Evolutionary conservation across 1,140 invertebrate species (phyloP), one percentile per base, ranked within the genome.

Genomic region (Hypsibius dujardini): DNA sequence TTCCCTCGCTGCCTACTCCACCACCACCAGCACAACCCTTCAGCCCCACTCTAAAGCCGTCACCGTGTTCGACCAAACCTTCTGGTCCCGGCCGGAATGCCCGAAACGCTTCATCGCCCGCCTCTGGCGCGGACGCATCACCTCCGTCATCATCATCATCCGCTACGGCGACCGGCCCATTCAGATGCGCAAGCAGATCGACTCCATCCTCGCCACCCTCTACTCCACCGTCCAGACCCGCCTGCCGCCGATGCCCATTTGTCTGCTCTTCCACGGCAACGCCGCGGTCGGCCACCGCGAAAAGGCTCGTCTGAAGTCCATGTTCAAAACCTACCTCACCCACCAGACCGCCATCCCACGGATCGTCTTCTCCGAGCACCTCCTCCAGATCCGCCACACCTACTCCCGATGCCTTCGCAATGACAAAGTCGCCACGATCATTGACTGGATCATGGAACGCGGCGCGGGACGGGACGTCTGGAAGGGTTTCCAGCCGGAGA

Each of bases 181-280:
- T 7, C 7, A n/a, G n/a, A 56, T 56, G 50, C 50, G 50, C 50
- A n/a, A 12, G n/a, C 50, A 56, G 50, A 12, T 56, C 7, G 50
- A 56, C 50, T 7, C 7, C 7, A n/a, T 56, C n/a, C 7, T 56
- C 7, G n/a, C 7, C 50, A 56, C 7, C n/a, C n/a, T 56, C 7
- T 56, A 12, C 50, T 56, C 50, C n/a, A n/a, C n/a, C 7, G 50
- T 12, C n/a, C 50, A 56, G 50, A 28, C 28, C 28, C 7, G 50
- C n/a, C 50, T 56, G 50, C 50, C 50, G n/a, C n/a, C n/a, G n/a
- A 12, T 56, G 50, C 50, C 50, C n/a, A 56, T 56, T n/a, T 56
- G 50, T 56, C 7, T 56, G 7, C n/a, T 56, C 50, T 56, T 56
- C n/a, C n/a, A 56, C n/a, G 50, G 50, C 7, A 12, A 7, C 50